Evolutionary conservation across 2,888 invertebrate genomes (phyloP), one percentile per base, ranked within the genome.

Genomic region (Altica lythri): DNA sequence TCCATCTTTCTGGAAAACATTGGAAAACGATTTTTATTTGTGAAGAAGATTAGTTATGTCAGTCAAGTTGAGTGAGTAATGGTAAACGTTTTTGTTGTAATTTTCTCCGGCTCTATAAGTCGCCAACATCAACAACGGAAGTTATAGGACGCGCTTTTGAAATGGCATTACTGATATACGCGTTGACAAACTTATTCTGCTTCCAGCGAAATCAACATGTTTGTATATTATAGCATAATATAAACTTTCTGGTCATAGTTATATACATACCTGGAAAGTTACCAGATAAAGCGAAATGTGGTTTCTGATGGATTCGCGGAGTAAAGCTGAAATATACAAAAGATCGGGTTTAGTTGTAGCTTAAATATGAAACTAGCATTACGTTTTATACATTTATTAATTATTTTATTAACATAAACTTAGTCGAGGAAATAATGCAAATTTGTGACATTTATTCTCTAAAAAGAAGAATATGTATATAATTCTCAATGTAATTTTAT

Each of bases 191-290:
- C 12, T 4, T 17, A 18, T 17, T 18, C 12, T 12, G n/a, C 16
- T 10, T 12, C 12, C 5, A 29, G 29, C 29, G 4, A 17, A 22
- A 14, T 35, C 19, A 45, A 10, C 29, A 14, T n/a, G n/a, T n/a
- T n/a, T n/a, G n/a, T n/a, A n/a, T n/a, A n/a, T n/a, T n/a, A n/a
- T n/a, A n/a, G n/a, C n/a, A n/a, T 5, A 22, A 22, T 22, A 8
- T 22, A 22, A 22, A 22, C 4, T 5, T 22, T 22, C 22, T 22
- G 22, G 8, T 22, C 8, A 22, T 22, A 4, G 22, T 5, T 22
- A 5, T 22, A 4, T 22, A 22, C 8, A 66, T 72, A 72, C 72
- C 72, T 73, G 69, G 22, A 72, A 64, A 22, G 66, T 62, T 22
- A 72, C 59, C 44, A 68, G 64, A 58, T 71, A 69, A 48, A 68